Conservation (phyloP, 1,140 invertebrate species). For the Drosophila virilis region DNA sequence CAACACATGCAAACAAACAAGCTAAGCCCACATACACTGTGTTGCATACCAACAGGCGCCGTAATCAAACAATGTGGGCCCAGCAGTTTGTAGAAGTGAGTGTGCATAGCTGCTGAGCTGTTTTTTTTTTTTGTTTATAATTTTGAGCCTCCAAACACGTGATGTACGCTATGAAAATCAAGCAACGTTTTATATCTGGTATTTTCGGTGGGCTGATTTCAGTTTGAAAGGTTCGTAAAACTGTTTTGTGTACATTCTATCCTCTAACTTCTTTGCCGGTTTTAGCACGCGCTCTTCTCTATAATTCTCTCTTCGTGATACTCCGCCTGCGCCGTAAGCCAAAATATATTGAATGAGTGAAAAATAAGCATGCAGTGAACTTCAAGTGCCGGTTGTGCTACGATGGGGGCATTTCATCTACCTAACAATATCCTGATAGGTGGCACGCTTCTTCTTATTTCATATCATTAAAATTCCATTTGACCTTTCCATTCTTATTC, state of each 20-base stretch:
- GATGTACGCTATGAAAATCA: neutral
- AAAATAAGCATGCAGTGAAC: slow-evolving; percentile 37
- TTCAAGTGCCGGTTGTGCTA: slow-evolving; percentile 73
- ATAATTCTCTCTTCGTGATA: slow-evolving; percentile 12
- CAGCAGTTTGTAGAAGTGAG: slow-evolving; percentile 23
- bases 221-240: neutral
- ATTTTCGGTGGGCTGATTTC: neutral
- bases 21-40: slow-evolving; percentile 1
- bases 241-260: neutral
- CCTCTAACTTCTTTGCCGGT: slow-evolving; percentile 60
- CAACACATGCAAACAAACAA: slow-evolving; percentile 30
- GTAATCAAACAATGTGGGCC: neutral
- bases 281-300: slow-evolving; percentile 34
- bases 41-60: slow-evolving; percentile 53
- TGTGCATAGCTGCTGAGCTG: slow-evolving; percentile 2
- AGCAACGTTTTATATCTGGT: neutral
- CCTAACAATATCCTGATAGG: slow-evolving; percentile 42
- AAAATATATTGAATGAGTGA: slow-evolving; percentile 41
- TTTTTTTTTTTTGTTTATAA: slow-evolving; percentile 35
- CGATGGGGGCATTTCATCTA: slow-evolving; percentile 41
- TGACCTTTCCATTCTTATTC: neutral
- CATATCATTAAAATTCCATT: slow-evolving; percentile 75
- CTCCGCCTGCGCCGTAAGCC: slow-evolving; percentile 25
- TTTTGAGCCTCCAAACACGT: neutral
- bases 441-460: slow-evolving; percentile 24